Conservation (phyloP, 2,888 invertebrate species). For the Alitta virens region DNA sequence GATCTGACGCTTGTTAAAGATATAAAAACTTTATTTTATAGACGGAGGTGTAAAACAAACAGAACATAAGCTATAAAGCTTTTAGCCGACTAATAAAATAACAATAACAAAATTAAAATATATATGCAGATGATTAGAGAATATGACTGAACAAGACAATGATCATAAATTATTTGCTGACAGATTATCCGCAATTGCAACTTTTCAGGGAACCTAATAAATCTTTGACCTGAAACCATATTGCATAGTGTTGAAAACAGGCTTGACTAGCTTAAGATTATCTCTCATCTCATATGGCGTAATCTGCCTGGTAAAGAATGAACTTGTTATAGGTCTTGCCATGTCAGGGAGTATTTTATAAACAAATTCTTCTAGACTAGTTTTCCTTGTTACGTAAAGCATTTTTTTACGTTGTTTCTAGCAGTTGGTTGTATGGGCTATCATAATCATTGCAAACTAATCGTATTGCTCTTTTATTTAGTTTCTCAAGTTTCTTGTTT, state of each 20-base stretch:
- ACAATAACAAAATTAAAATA: no score
- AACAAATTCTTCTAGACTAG: not conserved
- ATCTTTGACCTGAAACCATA: not conserved
- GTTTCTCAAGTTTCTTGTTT: not conserved
- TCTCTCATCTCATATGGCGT: not conserved
- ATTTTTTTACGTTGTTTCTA: not conserved
- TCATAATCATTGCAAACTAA: not conserved
- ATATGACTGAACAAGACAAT: no score
- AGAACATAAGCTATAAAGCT: no score
- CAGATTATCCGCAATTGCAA: no score
- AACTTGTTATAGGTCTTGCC: not conserved
- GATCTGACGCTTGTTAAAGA: no score
- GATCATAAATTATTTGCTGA: no score
- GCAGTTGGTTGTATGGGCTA: not conserved
- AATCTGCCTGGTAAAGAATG: not conserved
- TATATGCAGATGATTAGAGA: no score
- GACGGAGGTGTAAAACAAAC: no score
- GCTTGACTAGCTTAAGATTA: not conserved
- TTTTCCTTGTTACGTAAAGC: not conserved
- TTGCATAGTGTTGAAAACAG: not conserved
- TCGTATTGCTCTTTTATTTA: not conserved
- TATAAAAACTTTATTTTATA: no score
- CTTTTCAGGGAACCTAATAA: not conserved
- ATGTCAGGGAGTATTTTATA: not conserved
- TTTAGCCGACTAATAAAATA: no score